Evolutionary conservation across 1,140 invertebrate species (phyloP).

Genomic region (Geopemphigus sp.): DNA sequence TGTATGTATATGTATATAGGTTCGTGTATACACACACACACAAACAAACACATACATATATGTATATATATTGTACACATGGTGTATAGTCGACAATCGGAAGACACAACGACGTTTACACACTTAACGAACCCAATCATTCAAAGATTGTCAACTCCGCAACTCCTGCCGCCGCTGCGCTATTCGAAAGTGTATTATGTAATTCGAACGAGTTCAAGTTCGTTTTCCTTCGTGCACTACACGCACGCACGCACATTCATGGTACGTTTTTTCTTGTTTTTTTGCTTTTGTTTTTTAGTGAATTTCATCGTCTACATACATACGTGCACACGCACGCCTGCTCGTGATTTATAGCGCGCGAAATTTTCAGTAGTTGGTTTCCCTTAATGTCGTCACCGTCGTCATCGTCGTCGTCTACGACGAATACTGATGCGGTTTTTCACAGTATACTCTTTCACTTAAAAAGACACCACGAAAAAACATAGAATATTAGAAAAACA

Average conservation of each 20-base stretch:
- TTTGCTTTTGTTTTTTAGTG: neutral
- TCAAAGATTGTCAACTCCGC: slow-evolving; percentile 14
- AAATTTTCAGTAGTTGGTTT: slow-evolving; percentile 31
- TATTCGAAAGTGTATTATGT: neutral
- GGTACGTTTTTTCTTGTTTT: neutral
- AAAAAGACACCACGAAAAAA: neutral
- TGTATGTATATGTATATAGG: too few relatives aligned
- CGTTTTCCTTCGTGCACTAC: neutral
- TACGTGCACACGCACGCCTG: neutral
- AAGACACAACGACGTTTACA: slow-evolving; percentile 2
- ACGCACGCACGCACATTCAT: neutral
- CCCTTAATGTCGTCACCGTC: too few relatives aligned
- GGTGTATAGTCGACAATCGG: neutral
- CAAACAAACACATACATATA: too few relatives aligned
- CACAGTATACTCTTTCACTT: neutral
- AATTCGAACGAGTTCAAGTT: neutral
- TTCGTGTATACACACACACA: too few relatives aligned
- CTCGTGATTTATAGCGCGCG: neutral
- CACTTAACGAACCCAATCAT: slow-evolving; percentile 44
- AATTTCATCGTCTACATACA: slow-evolving; percentile 28
- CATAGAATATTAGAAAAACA: too few relatives aligned
- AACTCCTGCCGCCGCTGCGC: neutral
- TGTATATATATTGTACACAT: neutral
- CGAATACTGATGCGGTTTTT: slow-evolving; percentile 14
- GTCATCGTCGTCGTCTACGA: neutral